Conservation (phyloP, 2,888 invertebrate genomes). For the Tipula lateralis region DNA sequence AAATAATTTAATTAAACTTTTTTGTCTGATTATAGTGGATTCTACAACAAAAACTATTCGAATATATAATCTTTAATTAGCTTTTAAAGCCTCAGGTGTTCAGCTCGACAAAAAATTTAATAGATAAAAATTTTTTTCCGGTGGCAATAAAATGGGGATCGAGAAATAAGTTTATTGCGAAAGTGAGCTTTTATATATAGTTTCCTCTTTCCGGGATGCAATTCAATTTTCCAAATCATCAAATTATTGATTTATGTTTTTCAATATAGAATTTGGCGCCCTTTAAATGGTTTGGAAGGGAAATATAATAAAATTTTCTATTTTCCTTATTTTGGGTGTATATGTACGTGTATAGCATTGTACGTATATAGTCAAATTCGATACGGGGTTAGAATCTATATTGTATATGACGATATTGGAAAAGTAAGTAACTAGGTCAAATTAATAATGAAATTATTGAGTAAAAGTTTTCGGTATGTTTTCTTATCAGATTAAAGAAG, state of each 20-base stretch:
- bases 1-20: neutral
- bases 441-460: neutral
- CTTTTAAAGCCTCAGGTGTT: constrained; percentile 19
- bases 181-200: neutral
- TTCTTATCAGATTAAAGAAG: neutral
- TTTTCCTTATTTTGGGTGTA: neutral
- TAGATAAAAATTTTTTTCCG: neutral
- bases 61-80: neutral
- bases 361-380: neutral
- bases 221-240: constrained; percentile 19
- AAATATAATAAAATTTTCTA: neutral
- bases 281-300: neutral
- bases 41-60: neutral
- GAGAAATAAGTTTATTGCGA: neutral
- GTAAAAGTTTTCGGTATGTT: neutral
- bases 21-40: neutral
- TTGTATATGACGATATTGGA: neutral
- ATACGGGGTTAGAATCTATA: neutral
- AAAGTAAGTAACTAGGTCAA: neutral
- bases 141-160: neutral
- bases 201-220: neutral
- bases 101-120: neutral
- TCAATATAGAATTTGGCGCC: neutral
- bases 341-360: too few relatives aligned
- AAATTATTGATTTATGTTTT: neutral